Conservation (phyloP, 1,140 invertebrate genomes). For the Tetragnatha versicolor region DNA sequence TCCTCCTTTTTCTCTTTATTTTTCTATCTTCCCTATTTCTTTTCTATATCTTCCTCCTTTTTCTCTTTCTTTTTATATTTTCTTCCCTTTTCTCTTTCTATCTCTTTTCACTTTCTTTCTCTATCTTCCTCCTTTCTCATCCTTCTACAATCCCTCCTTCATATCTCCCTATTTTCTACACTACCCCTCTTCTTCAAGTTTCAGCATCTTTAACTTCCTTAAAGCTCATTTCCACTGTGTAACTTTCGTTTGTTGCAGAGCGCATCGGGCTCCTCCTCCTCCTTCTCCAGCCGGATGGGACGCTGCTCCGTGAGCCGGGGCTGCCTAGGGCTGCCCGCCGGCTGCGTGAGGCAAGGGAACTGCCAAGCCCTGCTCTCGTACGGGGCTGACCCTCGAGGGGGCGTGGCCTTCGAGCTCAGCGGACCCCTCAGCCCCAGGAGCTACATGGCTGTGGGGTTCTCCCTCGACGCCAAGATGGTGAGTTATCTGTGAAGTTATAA, state of each 20-base stretch:
- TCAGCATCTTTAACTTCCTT: too few species aligned
- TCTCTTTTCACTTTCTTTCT: not conserved
- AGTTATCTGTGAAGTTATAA: too few species aligned
- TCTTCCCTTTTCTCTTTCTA: not conserved
- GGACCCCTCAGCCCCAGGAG: not conserved
- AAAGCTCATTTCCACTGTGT: too few species aligned
- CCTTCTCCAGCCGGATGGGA: too few species aligned
- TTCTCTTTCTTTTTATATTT: not conserved
- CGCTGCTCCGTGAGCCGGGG: slow-evolving; percentile 77
- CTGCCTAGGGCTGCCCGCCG: slow-evolving; percentile 78
- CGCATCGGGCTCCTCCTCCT: too few species aligned
- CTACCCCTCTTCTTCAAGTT: too few species aligned
- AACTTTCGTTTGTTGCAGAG: too few species aligned
- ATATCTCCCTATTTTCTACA: not conserved
- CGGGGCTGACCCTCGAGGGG: slow-evolving; percentile 66
- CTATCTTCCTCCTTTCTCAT: not conserved
- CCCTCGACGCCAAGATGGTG: slow-evolving; percentile 76
- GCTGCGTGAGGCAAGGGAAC: slow-evolving; percentile 72
- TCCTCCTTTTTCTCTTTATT: not conserved
- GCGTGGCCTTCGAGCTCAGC: slow-evolving; percentile 30
- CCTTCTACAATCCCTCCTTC: not conserved
- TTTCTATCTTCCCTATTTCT: not conserved
- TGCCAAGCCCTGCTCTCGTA: slow-evolving; percentile 77
- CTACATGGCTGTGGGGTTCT: slow-evolving; percentile 80
- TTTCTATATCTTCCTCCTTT: not conserved